Evolutionary conservation across 2,888 invertebrate genomes (phyloP).

Genomic region (Sphecodes monilicornis): DNA sequence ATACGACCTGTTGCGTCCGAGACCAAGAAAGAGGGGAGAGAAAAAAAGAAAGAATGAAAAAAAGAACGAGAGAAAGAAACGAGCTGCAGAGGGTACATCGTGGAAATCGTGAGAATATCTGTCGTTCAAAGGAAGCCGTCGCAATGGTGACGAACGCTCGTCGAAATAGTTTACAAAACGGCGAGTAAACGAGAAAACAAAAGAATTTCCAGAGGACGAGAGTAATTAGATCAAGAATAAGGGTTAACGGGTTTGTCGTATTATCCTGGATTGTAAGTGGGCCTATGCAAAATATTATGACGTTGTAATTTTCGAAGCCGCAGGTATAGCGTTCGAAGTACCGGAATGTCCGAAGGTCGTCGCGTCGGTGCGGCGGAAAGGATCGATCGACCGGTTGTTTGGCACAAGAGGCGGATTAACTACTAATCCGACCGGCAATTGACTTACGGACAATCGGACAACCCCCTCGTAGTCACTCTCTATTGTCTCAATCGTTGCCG

Average conservation of each 20-base stretch:
- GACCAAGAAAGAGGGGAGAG: conserved; percentile 30
- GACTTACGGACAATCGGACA: not conserved
- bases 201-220: not conserved
- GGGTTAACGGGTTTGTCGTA: not conserved
- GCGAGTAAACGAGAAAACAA: not conserved
- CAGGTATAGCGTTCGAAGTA: not conserved
- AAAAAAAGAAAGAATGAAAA: conserved; percentile 43
- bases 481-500: conserved; percentile 70
- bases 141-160: conserved; percentile 75
- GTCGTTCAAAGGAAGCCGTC: conserved; percentile 80
- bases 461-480: not conserved
- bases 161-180: not conserved
- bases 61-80: conserved; percentile 48
- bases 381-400: not conserved
- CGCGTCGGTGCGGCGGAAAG: too few species aligned
- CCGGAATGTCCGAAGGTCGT: not conserved
- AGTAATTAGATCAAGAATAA: not conserved
- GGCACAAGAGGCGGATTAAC: not conserved
- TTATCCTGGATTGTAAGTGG: conserved; percentile 16
- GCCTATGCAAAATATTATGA: conserved; percentile 53
- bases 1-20: conserved; percentile 78
- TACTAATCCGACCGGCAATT: conserved; percentile 1
- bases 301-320: not conserved
- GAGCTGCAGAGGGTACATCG: conserved; percentile 34
- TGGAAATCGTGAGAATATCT: conserved; percentile 78